Percentiles rank a stretch among this genome's conserved stretches.
Evolutionary conservation across 2,113 vertebrate genomes (phyloP).

Genomic region (Bostrychus sinensis): DNA sequence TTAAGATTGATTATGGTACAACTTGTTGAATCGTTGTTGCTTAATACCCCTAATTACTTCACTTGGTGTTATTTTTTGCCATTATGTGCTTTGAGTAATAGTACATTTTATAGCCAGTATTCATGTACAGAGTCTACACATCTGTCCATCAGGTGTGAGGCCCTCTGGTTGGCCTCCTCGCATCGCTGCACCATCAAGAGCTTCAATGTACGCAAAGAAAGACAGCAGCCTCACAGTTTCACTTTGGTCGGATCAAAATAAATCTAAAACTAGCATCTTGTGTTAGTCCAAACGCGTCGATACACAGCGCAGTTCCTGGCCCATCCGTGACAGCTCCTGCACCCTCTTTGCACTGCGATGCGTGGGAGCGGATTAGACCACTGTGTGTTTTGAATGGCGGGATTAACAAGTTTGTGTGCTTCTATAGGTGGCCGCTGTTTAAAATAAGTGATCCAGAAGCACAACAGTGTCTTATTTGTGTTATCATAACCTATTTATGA

Average conservation of each 20-base stretch:
- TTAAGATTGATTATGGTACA: background rate
- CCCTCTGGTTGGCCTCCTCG: conserved; percentile 31
- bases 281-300: conserved; percentile 28
- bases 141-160: conserved; percentile 55
- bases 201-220: conserved; percentile 4
- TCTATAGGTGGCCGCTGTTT: conserved; percentile 15
- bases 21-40: background rate
- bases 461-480: conserved; percentile 29
- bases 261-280: conserved; percentile 22
- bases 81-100: conserved; percentile 8
- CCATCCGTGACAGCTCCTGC: conserved; percentile 16
- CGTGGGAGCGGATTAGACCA: conserved; percentile 37
- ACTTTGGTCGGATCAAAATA: conserved; percentile 30
- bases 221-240: conserved; percentile 31
- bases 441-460: conserved; percentile 9
- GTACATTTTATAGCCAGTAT: conserved; percentile 17
- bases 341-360: background rate
- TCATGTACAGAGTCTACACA: conserved; percentile 24
- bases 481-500: conserved; percentile 38
- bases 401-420: conserved; percentile 43
- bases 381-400: conserved; percentile 37
- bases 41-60: conserved; percentile 4
- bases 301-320: background rate
- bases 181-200: conserved; percentile 48
- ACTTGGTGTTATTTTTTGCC: background rate